These are phyloP conservation scores for Xestia sexstrigata DNA, from an alignment of 2,888 invertebrate species.

Conservation along the genomic window DNA sequence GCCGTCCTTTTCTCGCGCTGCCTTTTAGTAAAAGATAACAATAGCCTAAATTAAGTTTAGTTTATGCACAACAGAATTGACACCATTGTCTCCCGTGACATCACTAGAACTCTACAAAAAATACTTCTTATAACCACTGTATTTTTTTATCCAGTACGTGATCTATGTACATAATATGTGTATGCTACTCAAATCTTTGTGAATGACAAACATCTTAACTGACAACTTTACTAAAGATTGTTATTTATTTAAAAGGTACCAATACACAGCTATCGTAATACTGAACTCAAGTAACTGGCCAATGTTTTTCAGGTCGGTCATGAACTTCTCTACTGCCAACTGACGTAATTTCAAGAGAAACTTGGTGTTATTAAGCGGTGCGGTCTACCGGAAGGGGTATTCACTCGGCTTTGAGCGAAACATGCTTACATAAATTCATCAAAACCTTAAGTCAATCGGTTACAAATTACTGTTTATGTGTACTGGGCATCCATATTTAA, in stretches of 20 bases:
- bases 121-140: too few species aligned
- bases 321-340: constrained; percentile 45
- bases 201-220: background rate
- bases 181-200: background rate
- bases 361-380: constrained; percentile 56
- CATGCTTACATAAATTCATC: constrained; percentile 56
- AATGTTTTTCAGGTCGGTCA: constrained; percentile 42
- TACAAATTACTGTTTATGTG: constrained; percentile 31
- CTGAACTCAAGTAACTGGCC: background rate
- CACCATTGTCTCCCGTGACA: too few species aligned
- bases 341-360: constrained; percentile 53
- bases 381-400: constrained; percentile 48
- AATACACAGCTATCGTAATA: constrained; percentile 1
- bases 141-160: background rate
- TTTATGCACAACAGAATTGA: too few species aligned
- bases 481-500: background rate
- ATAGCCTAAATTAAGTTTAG: too few species aligned
- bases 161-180: too few species aligned
- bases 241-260: constrained; percentile 3
- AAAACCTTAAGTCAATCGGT: constrained; percentile 56
- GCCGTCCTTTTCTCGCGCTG: too few species aligned
- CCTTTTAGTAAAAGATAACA: too few species aligned
- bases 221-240: background rate
- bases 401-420: constrained; percentile 49
- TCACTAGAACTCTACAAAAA: too few species aligned